A percentile compares a stretch with the other conserved stretches of the same genome.
phyloP scores from a whole-genome alignment of 2,888 invertebrate species.

The Xylocampa areola region DNA sequence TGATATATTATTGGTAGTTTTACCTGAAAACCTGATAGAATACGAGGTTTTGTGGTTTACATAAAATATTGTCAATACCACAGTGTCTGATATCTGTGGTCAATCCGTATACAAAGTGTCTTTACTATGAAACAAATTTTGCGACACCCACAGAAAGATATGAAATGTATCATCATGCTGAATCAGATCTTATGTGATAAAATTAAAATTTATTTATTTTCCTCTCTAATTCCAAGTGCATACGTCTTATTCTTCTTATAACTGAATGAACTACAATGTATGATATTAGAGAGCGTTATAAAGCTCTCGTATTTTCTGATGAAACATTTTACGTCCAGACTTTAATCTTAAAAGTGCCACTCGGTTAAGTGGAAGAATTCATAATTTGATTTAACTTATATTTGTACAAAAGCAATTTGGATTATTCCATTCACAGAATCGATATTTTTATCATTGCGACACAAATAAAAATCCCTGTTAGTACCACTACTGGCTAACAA shows the following conservation, averaged over 20 bases:
- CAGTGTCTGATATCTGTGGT: too few species aligned
- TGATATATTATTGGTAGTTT: too few species aligned
- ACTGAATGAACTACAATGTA: conserved; percentile 28
- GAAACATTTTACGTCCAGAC: conserved; percentile 31
- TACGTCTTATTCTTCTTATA: conserved; percentile 7
- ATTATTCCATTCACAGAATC: conserved; percentile 23
- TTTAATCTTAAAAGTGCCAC: conserved; percentile 38
- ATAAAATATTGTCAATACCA: too few species aligned
- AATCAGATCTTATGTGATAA: too few species aligned
- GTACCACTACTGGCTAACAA: too few species aligned
- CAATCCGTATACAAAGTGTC: too few species aligned
- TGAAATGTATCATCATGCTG: too few species aligned
- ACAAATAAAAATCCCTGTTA: conserved; percentile 7
- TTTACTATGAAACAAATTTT: too few species aligned
- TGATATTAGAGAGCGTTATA: conserved; percentile 24
- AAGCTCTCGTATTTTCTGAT: conserved; percentile 38
- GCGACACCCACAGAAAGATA: too few species aligned
- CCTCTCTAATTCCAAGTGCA: conserved; percentile 3
- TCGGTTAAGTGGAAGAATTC: conserved; percentile 34
- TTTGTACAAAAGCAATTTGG: conserved; percentile 20
- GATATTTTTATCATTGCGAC: conserved; percentile 9
- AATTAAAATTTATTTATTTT: background rate
- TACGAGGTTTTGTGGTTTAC: too few species aligned
- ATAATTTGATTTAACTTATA: conserved; percentile 28
- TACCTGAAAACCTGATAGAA: too few species aligned